Conservation (phyloP, 2,113 vertebrate genomes). For the Arizona elegans region DNA sequence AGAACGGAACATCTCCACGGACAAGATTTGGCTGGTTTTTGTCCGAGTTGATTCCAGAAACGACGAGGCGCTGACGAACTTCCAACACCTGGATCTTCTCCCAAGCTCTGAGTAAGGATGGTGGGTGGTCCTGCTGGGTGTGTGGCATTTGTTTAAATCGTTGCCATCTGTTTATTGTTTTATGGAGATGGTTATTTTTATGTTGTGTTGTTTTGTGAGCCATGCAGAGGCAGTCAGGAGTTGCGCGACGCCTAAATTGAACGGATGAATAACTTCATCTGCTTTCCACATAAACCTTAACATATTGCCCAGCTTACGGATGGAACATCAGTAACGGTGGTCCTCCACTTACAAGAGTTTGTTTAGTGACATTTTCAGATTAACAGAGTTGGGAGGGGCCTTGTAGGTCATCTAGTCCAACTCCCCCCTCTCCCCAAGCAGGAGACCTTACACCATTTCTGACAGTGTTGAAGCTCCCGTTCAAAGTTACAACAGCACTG, state of each 20-base stretch:
- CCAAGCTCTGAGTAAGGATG: neutral
- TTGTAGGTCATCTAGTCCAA: too few species aligned
- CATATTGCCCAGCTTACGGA: neutral
- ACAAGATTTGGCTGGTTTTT: neutral
- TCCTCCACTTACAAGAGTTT: too few species aligned
- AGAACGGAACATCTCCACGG: too few species aligned
- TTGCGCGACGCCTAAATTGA: neutral
- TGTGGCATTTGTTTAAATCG: neutral
- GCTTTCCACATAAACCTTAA: neutral
- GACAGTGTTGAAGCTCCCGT: too few species aligned
- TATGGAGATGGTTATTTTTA: neutral
- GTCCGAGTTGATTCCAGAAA: neutral
- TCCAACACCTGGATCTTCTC: neutral
- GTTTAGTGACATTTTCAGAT: too few species aligned
- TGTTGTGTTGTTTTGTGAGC: neutral
- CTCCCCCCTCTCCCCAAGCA: too few species aligned
- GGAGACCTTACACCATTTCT: too few species aligned
- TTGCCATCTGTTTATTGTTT: neutral
- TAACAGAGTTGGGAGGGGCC: too few species aligned
- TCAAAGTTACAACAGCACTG: too few species aligned
- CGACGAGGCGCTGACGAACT: neutral
- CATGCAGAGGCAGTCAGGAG: neutral
- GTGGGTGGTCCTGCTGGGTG: neutral
- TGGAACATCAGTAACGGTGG: neutral
- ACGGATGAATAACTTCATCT: neutral